These are phyloP conservation scores for Papilio protenor DNA, from an alignment of 2,888 invertebrate genomes.

Conservation along the genomic window DNA sequence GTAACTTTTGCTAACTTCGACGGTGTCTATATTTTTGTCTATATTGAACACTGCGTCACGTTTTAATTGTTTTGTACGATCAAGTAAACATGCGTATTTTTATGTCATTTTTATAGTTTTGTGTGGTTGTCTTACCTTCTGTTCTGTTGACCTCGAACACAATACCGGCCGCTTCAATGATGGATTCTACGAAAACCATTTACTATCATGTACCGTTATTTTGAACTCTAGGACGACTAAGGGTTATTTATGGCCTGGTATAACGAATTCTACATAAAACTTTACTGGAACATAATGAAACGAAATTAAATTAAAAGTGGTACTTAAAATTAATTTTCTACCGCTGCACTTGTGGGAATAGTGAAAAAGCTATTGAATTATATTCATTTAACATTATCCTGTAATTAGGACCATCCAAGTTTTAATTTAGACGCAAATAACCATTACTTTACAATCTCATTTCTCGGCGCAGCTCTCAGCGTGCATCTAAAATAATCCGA, in stretches of 20 bases:
- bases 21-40: no score
- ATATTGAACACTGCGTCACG: not conserved
- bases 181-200: conserved; percentile 13
- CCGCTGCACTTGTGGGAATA: not conserved
- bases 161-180: not conserved
- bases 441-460: conserved; percentile 27
- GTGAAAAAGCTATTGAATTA: not conserved
- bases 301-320: no score
- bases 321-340: not conserved
- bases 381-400: conserved; percentile 14
- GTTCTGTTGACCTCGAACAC: conserved; percentile 5
- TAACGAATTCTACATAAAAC: not conserved
- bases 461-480: not conserved
- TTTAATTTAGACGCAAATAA: conserved; percentile 2
- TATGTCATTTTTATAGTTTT: conserved; percentile 4
- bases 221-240: not conserved
- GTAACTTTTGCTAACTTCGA: not conserved
- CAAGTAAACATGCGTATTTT: not conserved
- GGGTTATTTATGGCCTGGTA: not conserved
- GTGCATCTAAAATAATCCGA: conserved; percentile 32
- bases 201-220: not conserved
- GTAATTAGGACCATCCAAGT: not conserved
- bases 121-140: not conserved
- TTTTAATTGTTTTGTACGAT: not conserved
- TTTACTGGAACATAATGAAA: no score